Evolutionary conservation across 2,113 vertebrate species (phyloP), one percentile per base, ranked within the genome.

Genomic region (Rhabdomys dilectus): DNA sequence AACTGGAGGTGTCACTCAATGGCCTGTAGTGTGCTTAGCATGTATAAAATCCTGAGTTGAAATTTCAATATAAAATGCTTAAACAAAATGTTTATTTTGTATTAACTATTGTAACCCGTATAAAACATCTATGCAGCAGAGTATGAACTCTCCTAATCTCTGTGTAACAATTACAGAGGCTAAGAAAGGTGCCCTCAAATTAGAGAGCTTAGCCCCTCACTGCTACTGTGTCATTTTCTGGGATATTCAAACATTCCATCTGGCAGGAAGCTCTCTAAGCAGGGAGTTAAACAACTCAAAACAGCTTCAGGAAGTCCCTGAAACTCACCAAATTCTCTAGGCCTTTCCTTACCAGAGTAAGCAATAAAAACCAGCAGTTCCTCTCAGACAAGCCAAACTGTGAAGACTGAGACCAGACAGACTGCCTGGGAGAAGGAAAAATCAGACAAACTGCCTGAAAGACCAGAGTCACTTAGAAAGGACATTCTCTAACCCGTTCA

Each of bases 91-190:
- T 15, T 73, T 51, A 81, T 17, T 80, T 72, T 68, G 39, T 68
- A 29, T 58, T 76, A 91, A 85, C 62, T 78, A 66, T 24, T 82
- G 89, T 84, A 96, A 88, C 45, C n/a, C n/a, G 76, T 68, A 51
- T 3, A 31, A 72, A 75, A 31, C 4, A 31, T 68, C 3, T 60
- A 86, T 36, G 34, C 13, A 78, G 7, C 4, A 6, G 45, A 58
- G 7, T 39, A 66, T 48, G 19, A 66, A 78, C 15, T 3, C 0
- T 58, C 45, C 24, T 1, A 64, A 77, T 77, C 29, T 64, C 58
- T 8, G 62, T 34, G 34, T 85, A 85, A 66, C 16, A 82, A 7
- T 29, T 29, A 31, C 5, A 97, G 70, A 78, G 16, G 3, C 68
- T 85, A 75, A 89, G 42, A 88, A 70, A 72, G 7, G 51, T 92